Percentiles rank a stretch among this genome's conserved stretches.
Conservation (phyloP, 2,797 vertebrate genomes). For the Dryobates pubescens region DNA sequence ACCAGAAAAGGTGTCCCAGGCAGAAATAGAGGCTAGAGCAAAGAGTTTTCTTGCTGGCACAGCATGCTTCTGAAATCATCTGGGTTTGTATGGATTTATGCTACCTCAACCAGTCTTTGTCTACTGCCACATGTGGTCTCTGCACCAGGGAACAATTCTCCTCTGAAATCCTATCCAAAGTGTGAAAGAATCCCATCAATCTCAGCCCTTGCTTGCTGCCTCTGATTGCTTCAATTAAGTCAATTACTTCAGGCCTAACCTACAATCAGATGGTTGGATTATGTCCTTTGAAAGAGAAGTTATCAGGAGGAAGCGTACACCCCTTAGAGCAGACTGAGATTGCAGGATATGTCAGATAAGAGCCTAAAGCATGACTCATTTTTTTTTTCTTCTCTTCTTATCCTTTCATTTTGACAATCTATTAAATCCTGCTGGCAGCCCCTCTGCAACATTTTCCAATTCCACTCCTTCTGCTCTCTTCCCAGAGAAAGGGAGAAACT, state of each 20-base stretch:
- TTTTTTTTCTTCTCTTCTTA: constrained; percentile 2
- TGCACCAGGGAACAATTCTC: background rate
- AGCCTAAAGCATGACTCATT: background rate
- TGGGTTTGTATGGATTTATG: background rate
- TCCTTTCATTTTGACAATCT: constrained; percentile 17
- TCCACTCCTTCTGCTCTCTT: background rate
- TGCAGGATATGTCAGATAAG: constrained; percentile 25
- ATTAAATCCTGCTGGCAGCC: background rate
- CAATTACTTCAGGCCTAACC: constrained; percentile 13
- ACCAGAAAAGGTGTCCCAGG: background rate
- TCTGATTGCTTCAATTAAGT: constrained; percentile 26
- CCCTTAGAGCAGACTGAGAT: constrained; percentile 9
- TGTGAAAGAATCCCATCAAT: background rate
- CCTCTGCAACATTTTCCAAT: constrained; percentile 11
- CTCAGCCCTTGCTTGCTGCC: background rate
- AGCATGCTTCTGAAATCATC: background rate
- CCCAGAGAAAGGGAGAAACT: background rate
- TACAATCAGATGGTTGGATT: constrained; percentile 18
- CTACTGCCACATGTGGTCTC: background rate
- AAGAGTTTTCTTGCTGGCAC: background rate
- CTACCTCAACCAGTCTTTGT: background rate
- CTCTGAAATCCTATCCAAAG: background rate
- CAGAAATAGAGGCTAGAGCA: background rate
- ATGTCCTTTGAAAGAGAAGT: constrained; percentile 21
- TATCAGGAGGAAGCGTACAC: constrained; percentile 5